Evolutionary conservation across 2,888 invertebrate species (phyloP).

Genomic region (Drosophila cognata): DNA sequence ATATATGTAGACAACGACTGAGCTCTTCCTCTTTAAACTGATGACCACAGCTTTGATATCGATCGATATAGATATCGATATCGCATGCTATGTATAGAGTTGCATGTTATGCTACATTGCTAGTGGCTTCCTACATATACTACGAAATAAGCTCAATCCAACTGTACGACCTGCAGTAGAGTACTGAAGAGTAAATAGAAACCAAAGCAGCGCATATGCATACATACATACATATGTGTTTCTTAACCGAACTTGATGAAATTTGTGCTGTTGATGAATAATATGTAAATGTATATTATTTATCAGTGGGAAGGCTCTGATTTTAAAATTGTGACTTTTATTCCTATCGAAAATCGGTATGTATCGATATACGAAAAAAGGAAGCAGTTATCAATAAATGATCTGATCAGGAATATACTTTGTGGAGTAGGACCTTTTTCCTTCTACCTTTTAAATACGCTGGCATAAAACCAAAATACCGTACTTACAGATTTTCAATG

Average conservation of each 20-base stretch:
- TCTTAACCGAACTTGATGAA: background rate
- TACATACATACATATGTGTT: background rate
- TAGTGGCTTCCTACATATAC: background rate
- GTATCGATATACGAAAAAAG: background rate
- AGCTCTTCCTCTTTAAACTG: background rate
- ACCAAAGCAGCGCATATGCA: background rate
- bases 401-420: background rate
- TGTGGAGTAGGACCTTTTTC: background rate
- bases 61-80: background rate
- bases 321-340: background rate
- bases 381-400: background rate
- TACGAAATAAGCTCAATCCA: background rate
- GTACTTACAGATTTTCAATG: background rate
- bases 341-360: background rate
- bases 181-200: background rate
- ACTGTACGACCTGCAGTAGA: background rate
- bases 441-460: background rate
- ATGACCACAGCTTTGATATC: background rate
- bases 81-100: background rate
- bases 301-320: background rate
- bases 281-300: background rate
- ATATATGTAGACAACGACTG: background rate
- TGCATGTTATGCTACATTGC: background rate
- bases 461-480: background rate
- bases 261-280: background rate